Conservation (phyloP, 2,797 vertebrate species). For the Gymnocypris eckloni region DNA sequence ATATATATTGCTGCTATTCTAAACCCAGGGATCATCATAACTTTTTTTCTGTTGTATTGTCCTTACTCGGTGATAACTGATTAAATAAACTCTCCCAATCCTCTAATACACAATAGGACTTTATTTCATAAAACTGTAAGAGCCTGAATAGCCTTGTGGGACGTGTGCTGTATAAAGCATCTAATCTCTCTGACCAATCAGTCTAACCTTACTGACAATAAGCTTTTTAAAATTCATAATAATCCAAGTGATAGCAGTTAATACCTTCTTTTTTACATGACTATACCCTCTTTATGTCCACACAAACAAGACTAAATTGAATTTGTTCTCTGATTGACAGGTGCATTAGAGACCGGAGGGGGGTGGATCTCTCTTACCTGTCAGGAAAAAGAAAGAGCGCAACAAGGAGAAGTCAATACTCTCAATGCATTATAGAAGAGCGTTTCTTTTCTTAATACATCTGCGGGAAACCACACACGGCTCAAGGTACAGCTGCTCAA, state of each 20-base stretch:
- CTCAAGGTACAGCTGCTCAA: background rate
- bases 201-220: constrained; percentile 32
- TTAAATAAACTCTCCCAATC: background rate
- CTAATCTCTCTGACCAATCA: constrained; percentile 43
- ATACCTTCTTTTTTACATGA: constrained; percentile 19
- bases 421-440: constrained; percentile 40
- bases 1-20: background rate
- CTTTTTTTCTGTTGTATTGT: background rate
- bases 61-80: background rate
- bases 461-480: constrained; percentile 31
- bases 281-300: constrained; percentile 29
- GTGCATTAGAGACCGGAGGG: constrained; percentile 64
- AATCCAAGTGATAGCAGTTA: constrained; percentile 27
- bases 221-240: constrained; percentile 48
- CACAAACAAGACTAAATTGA: constrained; percentile 71
- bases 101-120: background rate
- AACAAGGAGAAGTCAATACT: constrained; percentile 53
- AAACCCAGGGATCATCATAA: background rate
- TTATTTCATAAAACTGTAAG: background rate
- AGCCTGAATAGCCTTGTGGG: constrained; percentile 7
- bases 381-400: constrained; percentile 49
- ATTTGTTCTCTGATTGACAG: constrained; percentile 74
- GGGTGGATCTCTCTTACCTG: constrained; percentile 45
- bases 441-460: constrained; percentile 37
- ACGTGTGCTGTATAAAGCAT: constrained; percentile 8